Base-by-base conservation (phyloP, 2,888 invertebrate genomes). In the Aproaerema taeniolella region DNA sequence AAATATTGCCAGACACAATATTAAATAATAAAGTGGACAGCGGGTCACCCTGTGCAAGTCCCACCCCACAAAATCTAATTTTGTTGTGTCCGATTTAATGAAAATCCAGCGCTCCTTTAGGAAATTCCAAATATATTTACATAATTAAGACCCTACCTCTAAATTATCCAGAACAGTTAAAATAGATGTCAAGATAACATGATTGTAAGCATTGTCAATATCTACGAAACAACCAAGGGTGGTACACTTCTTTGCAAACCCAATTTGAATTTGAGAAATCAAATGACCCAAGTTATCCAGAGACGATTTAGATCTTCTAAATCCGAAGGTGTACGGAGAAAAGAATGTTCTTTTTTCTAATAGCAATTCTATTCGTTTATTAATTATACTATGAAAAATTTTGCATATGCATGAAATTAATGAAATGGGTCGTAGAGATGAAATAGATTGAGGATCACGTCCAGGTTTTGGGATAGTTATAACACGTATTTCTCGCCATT, bases 1-100 rank as follows among this genome's bases (percentile, higher is more conserved):
- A 43, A 2, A 54, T 41, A n/a, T 42, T 14, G 10, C 17, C 5
- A 2, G 50, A 49, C 0, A 30, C 40, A 1, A 53, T 32, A 41
- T 55, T 54, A 39, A 56, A 56, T 2, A 56, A n/a, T 2, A 56
- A 14, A 0, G 54, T 55, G 0, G 56, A 53, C 5, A 55, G 2
- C 0, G 54, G 56, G 11, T 56, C 55, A 0, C 54, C 53, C 12
- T 56, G 57, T 1, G 55, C 47, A 9, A 56, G 10, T 3, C 28
- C 28, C n/a, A n/a, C n/a, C n/a, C n/a, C n/a, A n/a, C n/a, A n/a
- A n/a, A n/a, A n/a, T n/a, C n/a, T n/a, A n/a, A n/a, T n/a, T n/a
- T n/a, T n/a, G n/a, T n/a, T n/a, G n/a, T n/a, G n/a, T n/a, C n/a
- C n/a, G n/a, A n/a, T n/a, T n/a, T 28, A 28, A 28, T 28, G n/a